phyloP scores from a whole-genome alignment of 2,113 vertebrate species.

The Ammodytes dubius region DNA sequence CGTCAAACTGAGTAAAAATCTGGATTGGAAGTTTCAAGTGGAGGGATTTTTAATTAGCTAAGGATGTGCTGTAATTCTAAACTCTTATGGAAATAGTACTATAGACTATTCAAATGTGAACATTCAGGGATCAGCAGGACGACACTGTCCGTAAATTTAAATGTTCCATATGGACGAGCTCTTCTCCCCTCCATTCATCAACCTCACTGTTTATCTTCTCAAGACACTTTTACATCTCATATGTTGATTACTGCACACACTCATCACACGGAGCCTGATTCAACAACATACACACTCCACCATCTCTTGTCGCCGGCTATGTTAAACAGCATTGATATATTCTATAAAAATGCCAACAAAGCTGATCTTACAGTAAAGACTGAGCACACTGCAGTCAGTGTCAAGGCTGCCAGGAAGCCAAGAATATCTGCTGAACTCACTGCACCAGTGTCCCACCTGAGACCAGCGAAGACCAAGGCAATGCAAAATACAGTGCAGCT shows the following conservation, averaged over 20 bases:
- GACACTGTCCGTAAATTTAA: background rate
- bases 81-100: background rate
- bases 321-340: constrained; percentile 57
- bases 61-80: constrained; percentile 10
- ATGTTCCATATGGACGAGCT: constrained; percentile 15
- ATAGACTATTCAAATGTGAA: constrained; percentile 22
- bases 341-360: constrained; percentile 55
- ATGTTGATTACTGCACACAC: constrained; percentile 22
- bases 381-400: constrained; percentile 50
- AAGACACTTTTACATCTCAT: constrained; percentile 6
- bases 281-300: background rate
- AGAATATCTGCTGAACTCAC: constrained; percentile 72
- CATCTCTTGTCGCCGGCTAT: constrained; percentile 10
- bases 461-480: constrained; percentile 32
- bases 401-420: constrained; percentile 42
- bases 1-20: constrained; percentile 31
- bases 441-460: constrained; percentile 65
- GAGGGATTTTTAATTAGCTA: constrained; percentile 45
- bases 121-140: constrained; percentile 15
- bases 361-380: constrained; percentile 51
- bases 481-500: background rate
- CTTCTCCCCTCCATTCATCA: background rate
- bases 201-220: constrained; percentile 13
- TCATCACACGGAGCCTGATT: background rate
- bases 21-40: constrained; percentile 30